These are phyloP conservation scores for Malthinus seriepunctatus DNA, from an alignment of 2,888 invertebrate genomes.

Conservation along the genomic window DNA sequence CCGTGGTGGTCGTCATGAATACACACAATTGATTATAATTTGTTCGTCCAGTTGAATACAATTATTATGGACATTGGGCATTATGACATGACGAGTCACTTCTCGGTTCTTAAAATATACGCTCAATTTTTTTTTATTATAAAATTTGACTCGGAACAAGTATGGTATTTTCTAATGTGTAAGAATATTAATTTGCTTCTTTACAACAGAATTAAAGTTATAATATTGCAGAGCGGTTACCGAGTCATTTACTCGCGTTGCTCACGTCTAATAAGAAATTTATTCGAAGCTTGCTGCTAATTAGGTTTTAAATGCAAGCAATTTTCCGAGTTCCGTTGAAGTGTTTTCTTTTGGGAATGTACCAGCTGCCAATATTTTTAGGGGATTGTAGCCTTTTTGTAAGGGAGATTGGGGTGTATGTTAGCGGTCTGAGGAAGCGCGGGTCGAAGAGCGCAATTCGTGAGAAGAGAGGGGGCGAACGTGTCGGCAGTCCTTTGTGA, in stretches of 20 bases:
- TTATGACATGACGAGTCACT: constrained; percentile 19
- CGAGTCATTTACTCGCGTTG: constrained; percentile 14
- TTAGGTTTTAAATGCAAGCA: constrained; percentile 26
- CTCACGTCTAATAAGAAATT: constrained; percentile 22
- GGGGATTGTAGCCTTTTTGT: constrained; percentile 54
- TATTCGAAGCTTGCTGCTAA: constrained; percentile 19
- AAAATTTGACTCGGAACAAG: not conserved
- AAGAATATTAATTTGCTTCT: constrained; percentile 19
- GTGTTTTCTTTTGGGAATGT: constrained; percentile 37
- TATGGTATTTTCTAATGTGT: constrained; percentile 11
- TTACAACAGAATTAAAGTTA: constrained; percentile 12
- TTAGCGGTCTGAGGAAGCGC: constrained; percentile 50
- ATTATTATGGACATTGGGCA: constrained; percentile 20
- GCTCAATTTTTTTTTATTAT: not conserved
- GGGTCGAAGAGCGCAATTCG: constrained; percentile 34
- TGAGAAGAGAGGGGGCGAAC: constrained; percentile 34
- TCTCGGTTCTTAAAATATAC: constrained; percentile 4
- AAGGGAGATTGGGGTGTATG: constrained; percentile 51
- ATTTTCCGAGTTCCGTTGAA: constrained; percentile 11
- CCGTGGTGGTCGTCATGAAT: constrained; percentile 24
- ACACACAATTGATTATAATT: constrained; percentile 28
- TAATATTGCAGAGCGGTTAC: constrained; percentile 17
- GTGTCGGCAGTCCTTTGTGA: constrained; percentile 47
- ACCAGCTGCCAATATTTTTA: constrained; percentile 51
- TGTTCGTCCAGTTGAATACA: constrained; percentile 24